These are phyloP conservation scores for Wasmannia auropunctata DNA, from an alignment of 1,140 invertebrate genomes.

Conservation along the genomic window DNA sequence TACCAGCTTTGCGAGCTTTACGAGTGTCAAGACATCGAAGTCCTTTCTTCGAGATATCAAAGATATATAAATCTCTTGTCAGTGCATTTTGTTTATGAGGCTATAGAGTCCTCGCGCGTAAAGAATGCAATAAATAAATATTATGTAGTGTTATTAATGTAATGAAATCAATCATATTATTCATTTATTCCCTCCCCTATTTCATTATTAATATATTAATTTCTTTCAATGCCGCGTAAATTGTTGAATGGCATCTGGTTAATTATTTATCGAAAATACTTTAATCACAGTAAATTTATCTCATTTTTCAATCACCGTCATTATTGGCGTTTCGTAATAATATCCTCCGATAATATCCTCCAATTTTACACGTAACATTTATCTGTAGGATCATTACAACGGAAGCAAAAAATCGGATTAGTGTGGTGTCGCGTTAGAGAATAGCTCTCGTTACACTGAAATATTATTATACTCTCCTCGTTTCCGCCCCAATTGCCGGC, in stretches of 20 bases:
- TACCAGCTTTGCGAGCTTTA: neutral
- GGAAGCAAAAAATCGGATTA: neutral
- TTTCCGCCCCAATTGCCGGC: constrained; percentile 38
- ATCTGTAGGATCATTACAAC: neutral
- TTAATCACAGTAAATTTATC: neutral
- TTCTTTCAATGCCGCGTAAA: neutral
- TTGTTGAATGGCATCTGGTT: neutral
- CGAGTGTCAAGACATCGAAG: neutral
- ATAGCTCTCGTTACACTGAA: constrained; percentile 13
- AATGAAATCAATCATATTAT: neutral
- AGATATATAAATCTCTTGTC: neutral
- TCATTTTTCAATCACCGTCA: neutral
- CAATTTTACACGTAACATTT: neutral
- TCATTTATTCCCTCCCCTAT: neutral
- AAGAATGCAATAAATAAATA: constrained; percentile 10
- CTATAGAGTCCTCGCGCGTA: neutral
- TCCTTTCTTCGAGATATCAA: neutral
- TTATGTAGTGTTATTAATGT: neutral
- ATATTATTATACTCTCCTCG: constrained; percentile 33
- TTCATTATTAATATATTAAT: constrained; percentile 13
- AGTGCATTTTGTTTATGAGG: neutral
- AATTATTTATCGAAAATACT: constrained; percentile 32
- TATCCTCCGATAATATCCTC: neutral
- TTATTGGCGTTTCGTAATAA: neutral
- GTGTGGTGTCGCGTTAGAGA: neutral